A percentile compares a stretch with the other conserved stretches of the same genome.
Conservation (phyloP, 2,797 vertebrate species). For the Menidia menidia region DNA sequence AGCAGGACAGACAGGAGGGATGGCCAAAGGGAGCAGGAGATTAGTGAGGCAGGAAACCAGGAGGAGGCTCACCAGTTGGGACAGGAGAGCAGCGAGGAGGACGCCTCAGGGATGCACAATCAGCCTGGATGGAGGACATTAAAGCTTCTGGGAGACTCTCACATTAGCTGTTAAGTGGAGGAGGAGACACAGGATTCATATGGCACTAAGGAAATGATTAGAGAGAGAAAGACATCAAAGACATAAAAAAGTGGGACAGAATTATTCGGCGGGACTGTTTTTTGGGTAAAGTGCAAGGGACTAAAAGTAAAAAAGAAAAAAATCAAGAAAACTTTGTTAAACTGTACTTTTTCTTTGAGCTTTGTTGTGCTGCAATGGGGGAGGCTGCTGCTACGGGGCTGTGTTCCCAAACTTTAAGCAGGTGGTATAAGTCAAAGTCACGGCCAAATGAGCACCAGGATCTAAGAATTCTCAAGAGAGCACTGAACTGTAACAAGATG, state of each 20-base stretch:
- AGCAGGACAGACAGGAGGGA: conserved; percentile 81
- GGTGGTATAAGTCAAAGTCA: not conserved
- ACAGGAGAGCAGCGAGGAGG: conserved; percentile 67
- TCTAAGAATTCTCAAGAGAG: not conserved
- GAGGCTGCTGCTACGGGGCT: not conserved
- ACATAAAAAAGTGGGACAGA: conserved; percentile 45
- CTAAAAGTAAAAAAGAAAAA: conserved; percentile 15
- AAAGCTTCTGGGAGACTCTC: conserved; percentile 27
- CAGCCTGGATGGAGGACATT: conserved; percentile 34
- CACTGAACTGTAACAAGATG: not conserved
- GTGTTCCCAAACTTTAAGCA: not conserved
- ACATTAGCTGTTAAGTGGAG: conserved; percentile 21
- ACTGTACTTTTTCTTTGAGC: conserved; percentile 1
- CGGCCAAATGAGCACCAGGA: not conserved
- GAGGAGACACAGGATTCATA: conserved; percentile 26
- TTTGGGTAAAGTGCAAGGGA: conserved; percentile 27
- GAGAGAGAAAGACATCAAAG: conserved; percentile 51
- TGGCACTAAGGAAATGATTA: conserved; percentile 41
- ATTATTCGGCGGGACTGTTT: conserved; percentile 17
- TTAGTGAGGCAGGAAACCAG: conserved; percentile 77
- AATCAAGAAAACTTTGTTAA: conserved; percentile 11
- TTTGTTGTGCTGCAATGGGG: not conserved
- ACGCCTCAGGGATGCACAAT: conserved; percentile 79
- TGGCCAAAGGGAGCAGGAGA: conserved; percentile 78
- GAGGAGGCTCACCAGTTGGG: conserved; percentile 77